Percentiles rank a stretch among this genome's conserved stretches.
Evolutionary conservation across 2,888 invertebrate species (phyloP).

Genomic region (Cabera pusaria): DNA sequence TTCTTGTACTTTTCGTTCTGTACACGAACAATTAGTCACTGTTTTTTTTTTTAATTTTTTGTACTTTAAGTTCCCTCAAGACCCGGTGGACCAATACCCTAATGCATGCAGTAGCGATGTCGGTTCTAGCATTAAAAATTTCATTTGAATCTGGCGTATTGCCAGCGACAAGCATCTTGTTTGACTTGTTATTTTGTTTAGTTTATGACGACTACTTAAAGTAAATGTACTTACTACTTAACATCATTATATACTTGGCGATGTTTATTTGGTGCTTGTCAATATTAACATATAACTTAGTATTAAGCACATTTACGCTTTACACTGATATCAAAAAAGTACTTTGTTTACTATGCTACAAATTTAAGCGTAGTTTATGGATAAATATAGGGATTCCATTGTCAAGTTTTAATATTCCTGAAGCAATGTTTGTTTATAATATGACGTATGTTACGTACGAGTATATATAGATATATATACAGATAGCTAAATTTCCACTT

Average conservation of each 20-base stretch:
- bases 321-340: no score
- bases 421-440: no score
- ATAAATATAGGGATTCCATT: background rate
- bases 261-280: slow-evolving; percentile 31
- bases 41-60: slow-evolving; percentile 1
- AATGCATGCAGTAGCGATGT: slow-evolving; percentile 17
- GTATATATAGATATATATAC: no score
- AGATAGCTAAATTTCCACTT: no score
- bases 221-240: slow-evolving; percentile 32
- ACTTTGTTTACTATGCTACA: slow-evolving; percentile 11
- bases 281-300: slow-evolving; percentile 19
- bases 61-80: no score
- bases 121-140: slow-evolving; percentile 38
- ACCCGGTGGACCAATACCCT: slow-evolving; percentile 3
- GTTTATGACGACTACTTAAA: slow-evolving; percentile 36
- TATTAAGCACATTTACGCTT: no score
- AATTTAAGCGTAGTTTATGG: background rate
- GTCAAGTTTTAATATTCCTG: no score
- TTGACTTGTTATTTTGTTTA: slow-evolving; percentile 42
- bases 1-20: no score
- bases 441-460: no score
- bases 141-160: slow-evolving; percentile 45
- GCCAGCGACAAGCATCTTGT: slow-evolving; percentile 44
- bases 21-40: no score
- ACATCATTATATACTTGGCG: slow-evolving; percentile 37